Conservation (phyloP, 2,113 vertebrate genomes). For the Craseonycteris thonglongyai region DNA sequence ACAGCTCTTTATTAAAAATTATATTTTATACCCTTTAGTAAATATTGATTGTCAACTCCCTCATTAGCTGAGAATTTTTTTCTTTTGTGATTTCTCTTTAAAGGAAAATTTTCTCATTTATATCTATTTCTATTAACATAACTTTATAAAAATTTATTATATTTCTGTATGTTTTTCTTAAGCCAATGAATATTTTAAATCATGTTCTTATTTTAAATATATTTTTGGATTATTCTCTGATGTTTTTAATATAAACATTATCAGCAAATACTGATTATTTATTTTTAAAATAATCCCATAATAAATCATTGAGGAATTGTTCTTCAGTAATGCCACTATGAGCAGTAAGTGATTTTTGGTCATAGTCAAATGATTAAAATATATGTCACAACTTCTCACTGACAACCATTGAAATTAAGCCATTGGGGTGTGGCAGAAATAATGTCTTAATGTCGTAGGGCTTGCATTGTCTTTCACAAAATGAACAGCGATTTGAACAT, state of each 20-base stretch:
- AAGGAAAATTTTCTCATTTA: background rate
- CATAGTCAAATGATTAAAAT: background rate
- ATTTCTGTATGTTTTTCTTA: background rate
- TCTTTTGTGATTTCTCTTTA: background rate
- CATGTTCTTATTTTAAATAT: background rate
- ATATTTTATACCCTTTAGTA: background rate
- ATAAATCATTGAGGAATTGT: background rate
- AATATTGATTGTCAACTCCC: background rate
- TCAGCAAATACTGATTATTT: background rate
- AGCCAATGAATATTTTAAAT: background rate
- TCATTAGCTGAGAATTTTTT: background rate
- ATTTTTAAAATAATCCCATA: background rate
- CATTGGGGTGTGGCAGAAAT: too few relatives aligned
- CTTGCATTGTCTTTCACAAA: too few relatives aligned
- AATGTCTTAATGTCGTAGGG: too few relatives aligned
- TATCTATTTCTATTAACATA: background rate
- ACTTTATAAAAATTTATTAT: background rate
- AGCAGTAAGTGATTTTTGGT: background rate
- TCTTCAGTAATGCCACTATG: background rate
- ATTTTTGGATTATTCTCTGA: background rate
- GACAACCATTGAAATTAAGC: background rate
- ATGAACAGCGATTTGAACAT: too few relatives aligned
- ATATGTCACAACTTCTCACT: background rate
- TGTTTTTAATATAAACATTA: background rate
- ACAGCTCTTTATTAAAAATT: background rate